Evolutionary conservation across 2,797 vertebrate genomes (phyloP), one percentile per base, ranked within the genome.

Genomic region (Steatocranus sp.): DNA sequence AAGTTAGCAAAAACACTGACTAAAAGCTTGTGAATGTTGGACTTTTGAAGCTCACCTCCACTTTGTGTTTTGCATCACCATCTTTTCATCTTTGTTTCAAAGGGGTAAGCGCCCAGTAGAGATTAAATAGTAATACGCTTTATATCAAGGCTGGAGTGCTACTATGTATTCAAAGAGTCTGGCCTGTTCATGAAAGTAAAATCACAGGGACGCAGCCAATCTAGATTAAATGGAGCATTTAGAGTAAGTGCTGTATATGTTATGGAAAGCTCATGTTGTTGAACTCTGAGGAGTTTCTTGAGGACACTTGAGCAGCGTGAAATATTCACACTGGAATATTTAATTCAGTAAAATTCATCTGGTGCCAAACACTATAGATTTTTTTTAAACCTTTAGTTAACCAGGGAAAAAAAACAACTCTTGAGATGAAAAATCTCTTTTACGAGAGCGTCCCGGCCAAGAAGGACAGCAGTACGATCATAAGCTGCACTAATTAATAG

Each of bases 1-100:
- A 30, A 43, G 25, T 32, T 14, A 8, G 27, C 23, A 50, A 51
- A 85, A 82, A 10, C 25, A 73, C 17, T 34, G 9, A 76, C 10
- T 14, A 27, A 56, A 30, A 46, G 36, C 7, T 18, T 48, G 8
- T 79, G 25, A 34, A 36, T 23, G 5, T 82, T 41, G 36, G 8
- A 54, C 25, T 41, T 36, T 38, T 48, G 38, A 79, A 50, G 18
- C 36, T 79, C 41, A 78, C 20, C 75, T 83, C 81, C 63, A 68
- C 63, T 68, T 17, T 73, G 66, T 48, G 41, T 73, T 73, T 6
- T 48, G 68, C 68, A 48, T 73, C 68, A 73, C 68, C 23, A 48
- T 48, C 50, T 46, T 81, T 82, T 82, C 27, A 81, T 74, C 43
- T 76, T 41, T 79, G 17, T 36, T 73, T 53, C 68, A 73, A 73